Evolutionary conservation across 2,888 invertebrate species (phyloP), one percentile per base, ranked within the genome.

Genomic region (Nomada hirtipes): DNA sequence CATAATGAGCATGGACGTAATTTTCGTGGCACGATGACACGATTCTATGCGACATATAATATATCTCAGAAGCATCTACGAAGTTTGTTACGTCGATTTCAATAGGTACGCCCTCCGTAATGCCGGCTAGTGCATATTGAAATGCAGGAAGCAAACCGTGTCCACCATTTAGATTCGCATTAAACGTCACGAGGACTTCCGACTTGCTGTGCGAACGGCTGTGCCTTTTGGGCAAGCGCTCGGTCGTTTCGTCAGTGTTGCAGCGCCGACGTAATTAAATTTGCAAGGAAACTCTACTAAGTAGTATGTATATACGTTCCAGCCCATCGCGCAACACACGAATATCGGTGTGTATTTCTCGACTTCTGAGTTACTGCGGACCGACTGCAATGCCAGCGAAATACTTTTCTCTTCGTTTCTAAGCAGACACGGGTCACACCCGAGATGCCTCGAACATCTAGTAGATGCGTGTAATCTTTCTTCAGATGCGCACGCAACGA

Each of bases 21-120:
- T 67, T 79, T 74, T 61, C 53, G 26, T 71, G 67, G 71, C 79
- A 70, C 71, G 65, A 53, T 71, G 71, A 55, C 79, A 70, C 76
- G 60, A 50, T 76, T 76, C 47, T 42, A 2, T 1, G 71, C 26
- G 26, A 44, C 57, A 15, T 47, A 13, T 47, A 44, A 13, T 47
- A 23, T 55, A 63, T 70, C 36, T 26, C 26, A 29, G 42, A 15
- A 20, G n/a, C 59, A 44, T n/a, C 57, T 29, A 29, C 26, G 44
- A 69, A 50, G 15, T 57, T 55, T n/a, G 20, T 11, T 44, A 65
- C 63, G 11, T 44, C 7, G 36, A 61, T 52, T 42, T 15, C 26
- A 10, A 53, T 53, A 42, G 4, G 2, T 13, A 52, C 4, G 9
- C 20, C 3, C 11, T 36, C 15, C 20, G 15, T 36, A 18, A 26